Conservation (phyloP, 2,888 invertebrate species). For the Acrobasis consociella region DNA sequence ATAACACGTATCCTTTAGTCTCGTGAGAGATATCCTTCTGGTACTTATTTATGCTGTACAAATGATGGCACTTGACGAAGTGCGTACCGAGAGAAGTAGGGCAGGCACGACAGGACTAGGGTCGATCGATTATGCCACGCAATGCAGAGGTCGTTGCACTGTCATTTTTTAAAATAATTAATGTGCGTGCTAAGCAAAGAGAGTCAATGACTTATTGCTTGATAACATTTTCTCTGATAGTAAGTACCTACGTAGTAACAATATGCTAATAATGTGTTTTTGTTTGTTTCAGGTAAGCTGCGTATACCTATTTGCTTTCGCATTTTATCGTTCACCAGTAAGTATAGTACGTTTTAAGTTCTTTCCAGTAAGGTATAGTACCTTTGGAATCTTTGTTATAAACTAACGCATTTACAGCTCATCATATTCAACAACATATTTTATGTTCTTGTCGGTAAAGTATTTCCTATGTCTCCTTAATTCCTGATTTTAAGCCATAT, state of each 20-base stretch:
- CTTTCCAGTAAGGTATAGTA: too few relatives aligned
- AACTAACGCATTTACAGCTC: too few relatives aligned
- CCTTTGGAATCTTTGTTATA: too few relatives aligned
- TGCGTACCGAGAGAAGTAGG: slow-evolving; percentile 57
- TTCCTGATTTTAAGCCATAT: too few relatives aligned
- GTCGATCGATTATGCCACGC: slow-evolving; percentile 62
- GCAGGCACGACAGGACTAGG: slow-evolving; percentile 51
- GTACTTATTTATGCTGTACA: not conserved
- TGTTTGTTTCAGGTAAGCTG: slow-evolving; percentile 12
- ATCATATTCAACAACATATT: too few relatives aligned
- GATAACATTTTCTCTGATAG: not conserved
- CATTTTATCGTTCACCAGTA: too few relatives aligned
- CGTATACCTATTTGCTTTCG: not conserved
- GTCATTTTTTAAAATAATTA: slow-evolving; percentile 31
- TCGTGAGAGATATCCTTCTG: not conserved
- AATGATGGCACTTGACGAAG: slow-evolving; percentile 40
- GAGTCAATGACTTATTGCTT: not conserved
- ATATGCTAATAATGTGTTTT: not conserved
- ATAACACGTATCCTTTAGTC: too few relatives aligned
- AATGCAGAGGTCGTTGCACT: slow-evolving; percentile 50
- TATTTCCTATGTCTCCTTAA: too few relatives aligned
- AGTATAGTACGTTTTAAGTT: too few relatives aligned
- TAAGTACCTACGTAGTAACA: not conserved
- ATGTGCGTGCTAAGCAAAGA: not conserved
- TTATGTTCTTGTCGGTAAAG: too few relatives aligned